Evolutionary conservation across 2,888 invertebrate genomes (phyloP).

Genomic region (Lottia gigantea): DNA sequence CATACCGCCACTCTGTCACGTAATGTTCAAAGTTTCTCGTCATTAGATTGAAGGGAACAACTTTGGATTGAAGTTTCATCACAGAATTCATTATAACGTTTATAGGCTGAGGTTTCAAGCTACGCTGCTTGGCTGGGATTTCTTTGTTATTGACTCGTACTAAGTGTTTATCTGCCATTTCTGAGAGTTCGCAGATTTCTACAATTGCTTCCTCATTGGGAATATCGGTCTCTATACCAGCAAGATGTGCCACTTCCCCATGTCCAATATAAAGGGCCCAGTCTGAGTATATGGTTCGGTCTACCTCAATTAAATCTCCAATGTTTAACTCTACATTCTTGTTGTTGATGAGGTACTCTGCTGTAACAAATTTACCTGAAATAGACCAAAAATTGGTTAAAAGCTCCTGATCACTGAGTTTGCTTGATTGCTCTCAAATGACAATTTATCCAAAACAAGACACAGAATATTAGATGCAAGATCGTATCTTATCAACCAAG

Average conservation of each 20-base stretch:
- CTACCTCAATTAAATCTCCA: conserved; percentile 58
- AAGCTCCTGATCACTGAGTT: no score
- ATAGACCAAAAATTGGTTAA: no score
- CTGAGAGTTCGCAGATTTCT: conserved; percentile 32
- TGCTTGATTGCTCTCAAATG: no score
- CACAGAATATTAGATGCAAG: no score
- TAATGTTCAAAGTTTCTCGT: conserved; percentile 58
- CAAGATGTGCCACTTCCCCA: conserved; percentile 49
- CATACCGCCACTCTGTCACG: conserved; percentile 59
- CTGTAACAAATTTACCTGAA: no score
- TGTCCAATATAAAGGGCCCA: conserved; percentile 58
- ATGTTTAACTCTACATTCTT: conserved; percentile 11
- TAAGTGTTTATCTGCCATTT: conserved; percentile 44
- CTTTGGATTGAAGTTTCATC: conserved; percentile 37
- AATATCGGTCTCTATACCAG: conserved; percentile 40
- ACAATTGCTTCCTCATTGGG: conserved; percentile 40
- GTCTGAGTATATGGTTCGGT: conserved; percentile 53
- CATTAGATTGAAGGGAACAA: conserved; percentile 51
- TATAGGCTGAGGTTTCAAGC: conserved; percentile 37
- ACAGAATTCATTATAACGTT: conserved; percentile 45
- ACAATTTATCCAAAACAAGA: no score
- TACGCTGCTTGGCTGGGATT: conserved; percentile 51
- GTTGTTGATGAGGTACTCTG: no score
- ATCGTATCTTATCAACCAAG: no score
- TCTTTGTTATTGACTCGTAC: conserved; percentile 59